Conservation (phyloP, 2,888 invertebrate species). For the Dorcus hopei region DNA sequence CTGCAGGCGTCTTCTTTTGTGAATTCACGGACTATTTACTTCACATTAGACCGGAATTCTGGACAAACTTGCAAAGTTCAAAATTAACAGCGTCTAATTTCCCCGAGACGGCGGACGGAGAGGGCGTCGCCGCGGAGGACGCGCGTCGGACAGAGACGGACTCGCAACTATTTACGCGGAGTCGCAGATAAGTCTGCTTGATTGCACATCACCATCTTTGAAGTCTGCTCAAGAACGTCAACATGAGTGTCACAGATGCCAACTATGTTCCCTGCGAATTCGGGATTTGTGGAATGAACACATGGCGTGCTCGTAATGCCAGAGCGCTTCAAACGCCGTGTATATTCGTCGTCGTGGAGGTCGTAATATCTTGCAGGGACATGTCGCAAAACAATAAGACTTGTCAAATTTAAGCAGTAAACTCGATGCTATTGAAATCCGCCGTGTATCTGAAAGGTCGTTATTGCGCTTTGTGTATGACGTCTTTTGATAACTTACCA, state of each 20-base stretch:
- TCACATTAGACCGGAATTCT: not conserved
- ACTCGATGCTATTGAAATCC: slow-evolving; percentile 3
- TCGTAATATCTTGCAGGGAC: slow-evolving; percentile 35
- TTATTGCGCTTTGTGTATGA: not conserved
- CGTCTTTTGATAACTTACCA: too few species aligned
- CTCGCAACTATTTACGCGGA: slow-evolving; percentile 18
- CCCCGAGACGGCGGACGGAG: slow-evolving; percentile 4
- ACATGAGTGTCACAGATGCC: slow-evolving; percentile 38
- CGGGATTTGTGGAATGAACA: slow-evolving; percentile 39
- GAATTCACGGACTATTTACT: not conserved
- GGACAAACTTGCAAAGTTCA: slow-evolving; percentile 13
- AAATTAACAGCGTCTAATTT: slow-evolving; percentile 14
- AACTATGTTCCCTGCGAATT: slow-evolving; percentile 34
- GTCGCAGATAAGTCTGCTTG: slow-evolving; percentile 31
- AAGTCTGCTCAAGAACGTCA: slow-evolving; percentile 34
- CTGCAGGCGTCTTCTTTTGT: not conserved
- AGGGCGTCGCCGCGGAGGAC: slow-evolving; percentile 7
- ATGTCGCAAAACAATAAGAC: slow-evolving; percentile 35
- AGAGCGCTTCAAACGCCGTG: slow-evolving; percentile 29
- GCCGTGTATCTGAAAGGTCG: slow-evolving; percentile 9
- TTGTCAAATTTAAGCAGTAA: slow-evolving; percentile 30
- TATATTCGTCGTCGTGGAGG: slow-evolving; percentile 31
- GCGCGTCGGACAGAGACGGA: slow-evolving; percentile 8
- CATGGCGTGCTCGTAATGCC: slow-evolving; percentile 36
- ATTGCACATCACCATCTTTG: slow-evolving; percentile 33